Percentiles rank a stretch among this genome's conserved stretches.
Conservation (phyloP, 2,113 vertebrate genomes). For the Myrmecophaga tridactyla region DNA sequence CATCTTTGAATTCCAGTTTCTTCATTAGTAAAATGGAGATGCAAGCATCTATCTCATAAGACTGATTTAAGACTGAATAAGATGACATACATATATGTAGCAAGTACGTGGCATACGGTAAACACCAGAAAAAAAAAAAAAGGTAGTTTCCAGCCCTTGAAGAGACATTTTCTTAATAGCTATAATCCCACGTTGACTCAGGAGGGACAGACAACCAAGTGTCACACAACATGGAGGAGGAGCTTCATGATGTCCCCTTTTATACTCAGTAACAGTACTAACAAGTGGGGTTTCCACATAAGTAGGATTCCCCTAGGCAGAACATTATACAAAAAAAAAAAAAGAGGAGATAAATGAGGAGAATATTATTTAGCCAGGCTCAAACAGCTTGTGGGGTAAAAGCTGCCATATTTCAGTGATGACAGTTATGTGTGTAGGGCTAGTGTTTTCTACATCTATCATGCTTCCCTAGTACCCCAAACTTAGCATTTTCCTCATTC, state of each 20-base stretch:
- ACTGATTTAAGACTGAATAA: background rate
- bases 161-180: slow-evolving; percentile 17
- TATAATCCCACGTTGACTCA: background rate
- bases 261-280: background rate
- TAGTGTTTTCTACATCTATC: background rate
- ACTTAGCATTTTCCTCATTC: background rate
- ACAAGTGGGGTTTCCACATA: background rate
- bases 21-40: slow-evolving; percentile 20
- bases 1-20: slow-evolving; percentile 33
- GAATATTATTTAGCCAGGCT: background rate
- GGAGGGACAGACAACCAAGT: background rate
- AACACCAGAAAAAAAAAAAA: background rate
- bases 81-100: background rate
- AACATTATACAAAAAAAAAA: background rate
- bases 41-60: background rate
- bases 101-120: background rate
- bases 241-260: background rate
- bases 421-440: background rate
- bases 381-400: background rate
- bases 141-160: background rate
- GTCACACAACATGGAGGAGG: background rate
- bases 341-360: background rate
- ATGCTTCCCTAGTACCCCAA: background rate
- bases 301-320: background rate
- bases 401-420: slow-evolving; percentile 39